Evolutionary conservation across 1,140 invertebrate species (phyloP).

Genomic region (Aricia agestis): DNA sequence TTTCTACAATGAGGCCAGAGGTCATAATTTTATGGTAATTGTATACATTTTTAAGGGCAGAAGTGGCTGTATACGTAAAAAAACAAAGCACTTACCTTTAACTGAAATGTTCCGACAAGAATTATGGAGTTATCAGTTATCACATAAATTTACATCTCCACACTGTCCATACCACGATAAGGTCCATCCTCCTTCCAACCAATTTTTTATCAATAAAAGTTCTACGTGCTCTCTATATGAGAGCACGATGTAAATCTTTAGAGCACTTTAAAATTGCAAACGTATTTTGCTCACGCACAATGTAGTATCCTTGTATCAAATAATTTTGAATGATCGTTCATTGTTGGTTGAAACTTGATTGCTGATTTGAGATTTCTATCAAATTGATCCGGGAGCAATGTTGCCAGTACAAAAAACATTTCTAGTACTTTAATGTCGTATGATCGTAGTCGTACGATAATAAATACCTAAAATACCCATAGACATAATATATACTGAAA

Average conservation of each 20-base stretch:
- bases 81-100: slow-evolving; percentile 8
- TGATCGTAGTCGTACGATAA: no score
- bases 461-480: no score
- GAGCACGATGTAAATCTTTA: not conserved
- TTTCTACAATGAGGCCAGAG: no score
- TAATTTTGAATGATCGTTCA: not conserved
- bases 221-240: not conserved
- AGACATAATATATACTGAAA: no score
- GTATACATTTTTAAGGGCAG: no score
- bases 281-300: not conserved
- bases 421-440: no score
- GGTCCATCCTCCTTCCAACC: no score
- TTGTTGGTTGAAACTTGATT: not conserved
- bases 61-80: not conserved
- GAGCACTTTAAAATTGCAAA: not conserved
- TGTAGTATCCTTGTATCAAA: not conserved
- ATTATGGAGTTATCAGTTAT: no score
- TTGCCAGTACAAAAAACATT: no score
- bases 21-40: no score
- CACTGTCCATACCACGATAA: not conserved
- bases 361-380: no score
- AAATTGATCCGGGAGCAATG: no score
- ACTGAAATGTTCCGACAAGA: not conserved
- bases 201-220: not conserved
- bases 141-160: not conserved